Evolutionary conservation across 2,888 invertebrate species (phyloP).

Genomic region (Eugnorisma glareosa): DNA sequence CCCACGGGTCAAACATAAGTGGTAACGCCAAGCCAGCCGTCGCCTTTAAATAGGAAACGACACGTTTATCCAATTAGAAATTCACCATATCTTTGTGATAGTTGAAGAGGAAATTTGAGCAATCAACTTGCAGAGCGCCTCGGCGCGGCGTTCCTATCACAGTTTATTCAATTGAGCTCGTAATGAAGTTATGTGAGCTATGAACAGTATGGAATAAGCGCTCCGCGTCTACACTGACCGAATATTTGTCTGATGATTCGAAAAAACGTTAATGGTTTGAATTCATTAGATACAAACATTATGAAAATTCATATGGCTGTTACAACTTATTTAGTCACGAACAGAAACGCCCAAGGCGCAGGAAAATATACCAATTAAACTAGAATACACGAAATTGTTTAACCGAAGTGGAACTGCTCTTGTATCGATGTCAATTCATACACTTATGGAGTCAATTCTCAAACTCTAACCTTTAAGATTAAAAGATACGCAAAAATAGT

Average conservation of each 20-base stretch:
- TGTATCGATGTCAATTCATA: slow-evolving; percentile 46
- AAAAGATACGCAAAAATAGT: slow-evolving; percentile 75
- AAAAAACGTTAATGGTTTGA: slow-evolving; percentile 35
- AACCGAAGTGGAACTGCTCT: slow-evolving; percentile 21
- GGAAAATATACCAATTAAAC: slow-evolving; percentile 35
- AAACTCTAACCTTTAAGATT: slow-evolving; percentile 68
- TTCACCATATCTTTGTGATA: slow-evolving; percentile 91
- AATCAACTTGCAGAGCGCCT: slow-evolving; percentile 90
- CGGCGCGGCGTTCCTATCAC: slow-evolving; percentile 88
- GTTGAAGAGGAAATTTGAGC: slow-evolving; percentile 91
- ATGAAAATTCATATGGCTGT: slow-evolving; percentile 42
- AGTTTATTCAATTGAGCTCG: slow-evolving; percentile 90
- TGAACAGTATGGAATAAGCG: slow-evolving; percentile 82
- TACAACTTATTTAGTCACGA: slow-evolving; percentile 42
- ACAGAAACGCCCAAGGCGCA: slow-evolving; percentile 19
- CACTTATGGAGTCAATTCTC: slow-evolving; percentile 60
- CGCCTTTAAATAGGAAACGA: slow-evolving; percentile 91
- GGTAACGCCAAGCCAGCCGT: slow-evolving; percentile 86
- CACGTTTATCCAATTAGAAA: slow-evolving; percentile 91
- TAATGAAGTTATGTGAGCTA: slow-evolving; percentile 90
- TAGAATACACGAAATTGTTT: slow-evolving; percentile 35
- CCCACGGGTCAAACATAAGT: slow-evolving; percentile 80
- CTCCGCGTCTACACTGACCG: slow-evolving; percentile 73
- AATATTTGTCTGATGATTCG: slow-evolving; percentile 70
- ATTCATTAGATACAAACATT: slow-evolving; percentile 25